These are phyloP conservation scores for Ecdyonurus torrentis DNA, from an alignment of 2,888 invertebrate genomes.

Conservation along the genomic window DNA sequence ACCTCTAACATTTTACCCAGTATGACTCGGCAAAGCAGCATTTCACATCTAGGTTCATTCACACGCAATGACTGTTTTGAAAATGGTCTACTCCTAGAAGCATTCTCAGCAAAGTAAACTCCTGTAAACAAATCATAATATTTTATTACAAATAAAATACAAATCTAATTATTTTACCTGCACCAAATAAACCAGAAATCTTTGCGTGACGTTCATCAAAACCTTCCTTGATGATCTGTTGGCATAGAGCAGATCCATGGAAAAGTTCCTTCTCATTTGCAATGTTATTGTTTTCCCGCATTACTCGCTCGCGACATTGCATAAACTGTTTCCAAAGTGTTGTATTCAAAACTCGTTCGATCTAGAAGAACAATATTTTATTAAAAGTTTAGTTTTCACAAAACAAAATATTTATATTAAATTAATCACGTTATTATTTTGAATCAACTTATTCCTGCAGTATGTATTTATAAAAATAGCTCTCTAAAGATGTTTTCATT, in stretches of 20 bases:
- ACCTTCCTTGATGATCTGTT: background rate
- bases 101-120: background rate
- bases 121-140: background rate
- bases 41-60: background rate
- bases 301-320: background rate
- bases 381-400: too few relatives aligned
- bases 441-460: too few relatives aligned
- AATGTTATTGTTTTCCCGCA: background rate
- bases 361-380: too few relatives aligned
- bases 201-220: background rate
- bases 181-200: background rate
- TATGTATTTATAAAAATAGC: too few relatives aligned
- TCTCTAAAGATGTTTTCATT: too few relatives aligned
- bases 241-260: background rate
- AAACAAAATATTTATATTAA: too few relatives aligned
- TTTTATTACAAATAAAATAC: too few relatives aligned
- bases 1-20: background rate
- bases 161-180: too few relatives aligned
- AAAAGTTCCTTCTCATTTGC: background rate
- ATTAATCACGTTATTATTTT: too few relatives aligned
- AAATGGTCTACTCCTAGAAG: background rate
- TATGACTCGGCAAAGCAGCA: background rate
- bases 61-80: background rate
- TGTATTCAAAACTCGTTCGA: background rate
- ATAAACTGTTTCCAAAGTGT: background rate